phyloP scores from a whole-genome alignment of 1,140 invertebrate species.

The Nilaparvata lugens region DNA sequence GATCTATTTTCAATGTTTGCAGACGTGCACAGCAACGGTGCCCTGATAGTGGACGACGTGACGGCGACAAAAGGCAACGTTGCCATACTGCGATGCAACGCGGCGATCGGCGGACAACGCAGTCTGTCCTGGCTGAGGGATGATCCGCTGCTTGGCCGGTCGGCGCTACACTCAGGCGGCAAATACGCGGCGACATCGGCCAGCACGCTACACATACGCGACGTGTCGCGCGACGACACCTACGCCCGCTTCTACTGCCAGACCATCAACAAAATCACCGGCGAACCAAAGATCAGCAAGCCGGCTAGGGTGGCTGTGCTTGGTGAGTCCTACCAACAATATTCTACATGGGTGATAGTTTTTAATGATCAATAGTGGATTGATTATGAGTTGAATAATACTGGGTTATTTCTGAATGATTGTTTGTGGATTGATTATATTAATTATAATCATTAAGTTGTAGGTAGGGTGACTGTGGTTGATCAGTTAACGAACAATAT shows the following conservation, averaged over 20 bases:
- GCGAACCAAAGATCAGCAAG: conserved; percentile 56
- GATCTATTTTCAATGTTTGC: conserved; percentile 2
- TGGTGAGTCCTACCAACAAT: conserved; percentile 43
- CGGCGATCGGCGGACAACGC: background rate
- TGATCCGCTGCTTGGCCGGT: conserved; percentile 16
- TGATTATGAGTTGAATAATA: too few species aligned
- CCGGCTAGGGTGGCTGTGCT: conserved; percentile 56
- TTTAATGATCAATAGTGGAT: too few species aligned
- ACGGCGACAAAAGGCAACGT: conserved; percentile 40
- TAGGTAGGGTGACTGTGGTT: too few species aligned
- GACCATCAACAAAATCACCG: conserved; percentile 60
- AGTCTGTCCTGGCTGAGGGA: conserved; percentile 36
- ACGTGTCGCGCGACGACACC: conserved; percentile 53
- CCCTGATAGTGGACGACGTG: conserved; percentile 37
- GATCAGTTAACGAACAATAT: too few species aligned
- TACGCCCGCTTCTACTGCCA: conserved; percentile 60
- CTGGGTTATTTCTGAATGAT: too few species aligned
- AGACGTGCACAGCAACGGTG: conserved; percentile 38
- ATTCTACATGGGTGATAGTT: too few species aligned
- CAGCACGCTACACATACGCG: conserved; percentile 60
- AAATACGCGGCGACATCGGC: conserved; percentile 45
- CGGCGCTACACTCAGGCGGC: conserved; percentile 23
- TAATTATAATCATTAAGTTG: too few species aligned
- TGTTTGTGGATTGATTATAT: too few species aligned
- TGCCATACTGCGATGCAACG: conserved; percentile 39